Evolutionary conservation across 2,113 vertebrate genomes (phyloP).

Genomic region (Oreochromis tanganicae): DNA sequence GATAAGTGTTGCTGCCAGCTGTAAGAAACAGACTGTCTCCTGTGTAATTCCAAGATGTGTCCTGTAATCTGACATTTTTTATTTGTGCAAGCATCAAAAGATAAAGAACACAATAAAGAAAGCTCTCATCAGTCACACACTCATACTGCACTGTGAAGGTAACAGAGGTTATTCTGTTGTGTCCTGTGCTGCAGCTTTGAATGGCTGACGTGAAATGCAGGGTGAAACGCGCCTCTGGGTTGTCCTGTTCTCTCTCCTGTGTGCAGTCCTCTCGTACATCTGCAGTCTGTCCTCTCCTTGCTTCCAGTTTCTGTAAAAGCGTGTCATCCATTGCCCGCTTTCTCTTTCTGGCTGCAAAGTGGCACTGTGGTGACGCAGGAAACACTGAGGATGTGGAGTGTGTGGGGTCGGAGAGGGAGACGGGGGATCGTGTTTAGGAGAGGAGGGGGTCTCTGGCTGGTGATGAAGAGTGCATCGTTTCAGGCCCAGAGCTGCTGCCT

Average conservation of each 20-base stretch:
- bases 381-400: neutral
- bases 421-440: neutral
- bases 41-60: neutral
- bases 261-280: neutral
- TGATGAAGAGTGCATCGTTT: neutral
- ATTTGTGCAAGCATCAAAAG: neutral
- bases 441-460: neutral
- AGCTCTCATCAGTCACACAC: neutral
- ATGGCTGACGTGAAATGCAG: neutral
- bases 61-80: neutral
- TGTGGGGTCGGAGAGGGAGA: neutral
- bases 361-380: neutral
- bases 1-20: too few relatives aligned
- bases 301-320: neutral
- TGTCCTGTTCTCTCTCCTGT: neutral
- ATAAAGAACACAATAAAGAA: neutral
- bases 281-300: neutral
- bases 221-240: neutral
- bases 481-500: neutral
- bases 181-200: neutral
- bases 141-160: neutral
- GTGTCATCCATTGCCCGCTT: neutral
- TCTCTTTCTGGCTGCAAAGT: neutral
- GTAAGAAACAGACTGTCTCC: neutral
- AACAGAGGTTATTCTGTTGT: neutral